Evolutionary conservation across 2,888 invertebrate genomes (phyloP), one percentile per base, ranked within the genome.

Genomic region (Hesperia comma): DNA sequence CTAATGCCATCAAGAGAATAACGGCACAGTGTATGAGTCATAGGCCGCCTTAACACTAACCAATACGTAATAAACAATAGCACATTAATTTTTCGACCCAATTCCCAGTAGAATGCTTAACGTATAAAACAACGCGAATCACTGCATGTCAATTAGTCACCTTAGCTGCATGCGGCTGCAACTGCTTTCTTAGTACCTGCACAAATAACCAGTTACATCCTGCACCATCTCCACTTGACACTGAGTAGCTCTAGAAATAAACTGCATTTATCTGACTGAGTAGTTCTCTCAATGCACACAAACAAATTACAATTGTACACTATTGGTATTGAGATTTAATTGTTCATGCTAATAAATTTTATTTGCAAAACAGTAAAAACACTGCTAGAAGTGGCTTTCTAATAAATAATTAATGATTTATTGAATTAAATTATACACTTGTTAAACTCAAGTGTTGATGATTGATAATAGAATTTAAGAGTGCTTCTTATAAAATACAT

Each of bases 11-110:
- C 79, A 74, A 77, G 72, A 74, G 78, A 70, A 76, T 74, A 75
- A 80, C 86, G 88, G 88, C 86, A 83, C 79, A 86, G 74, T 72
- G 74, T 75, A 79, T 90, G 90, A 89, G 80, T 90, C 90, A 89
- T 80, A 75, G 70, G 71, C 74, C 72, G 74, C 69, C 78, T 81
- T 79, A 83, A 67, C 67, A 73, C 71, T 72, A 74, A 75, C 71
- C 70, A 70, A 71, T 67, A 68, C 68, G 68, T 70, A 72, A 69
- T 71, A 73, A 83, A 85, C 79, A 80, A 79, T 77, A 77, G 75
- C 68, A 74, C 68, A 68, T 71, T 70, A 72, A 69, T 74, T 70
- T 69, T 71, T 75, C 76, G 77, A 76, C 77, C 76, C 69, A 74
- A 74, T 74, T 77, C 72, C 60, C 17, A 40, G 55, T 71, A 70